Evolutionary conservation across 2,113 vertebrate species (phyloP).

Genomic region (Anser cygnoides): DNA sequence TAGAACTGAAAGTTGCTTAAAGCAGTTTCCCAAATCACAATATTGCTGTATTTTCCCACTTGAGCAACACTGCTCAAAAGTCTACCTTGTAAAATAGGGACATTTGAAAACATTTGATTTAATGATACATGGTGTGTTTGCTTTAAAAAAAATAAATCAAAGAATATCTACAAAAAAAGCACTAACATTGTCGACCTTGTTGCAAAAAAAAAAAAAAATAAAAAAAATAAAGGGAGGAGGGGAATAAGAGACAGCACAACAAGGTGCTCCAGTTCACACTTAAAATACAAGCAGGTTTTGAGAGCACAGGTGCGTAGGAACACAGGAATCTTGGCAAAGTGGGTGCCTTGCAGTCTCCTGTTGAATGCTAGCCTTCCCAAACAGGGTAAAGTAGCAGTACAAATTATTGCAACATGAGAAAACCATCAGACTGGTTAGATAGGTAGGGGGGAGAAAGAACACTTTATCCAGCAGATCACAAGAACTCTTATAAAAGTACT

Average conservation of each 20-base stretch:
- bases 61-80: not conserved
- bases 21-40: not conserved
- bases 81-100: not conserved
- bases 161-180: not conserved
- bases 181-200: not conserved
- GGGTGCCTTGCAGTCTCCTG: not conserved
- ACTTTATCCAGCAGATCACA: not conserved
- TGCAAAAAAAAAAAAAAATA: not conserved
- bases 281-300: not conserved
- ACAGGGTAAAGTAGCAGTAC: not conserved
- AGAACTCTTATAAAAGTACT: not conserved
- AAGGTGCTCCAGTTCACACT: not conserved
- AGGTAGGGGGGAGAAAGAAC: not conserved
- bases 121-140: not conserved
- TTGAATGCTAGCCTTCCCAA: not conserved
- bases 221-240: too few relatives aligned
- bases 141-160: not conserved
- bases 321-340: not conserved
- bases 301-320: not conserved
- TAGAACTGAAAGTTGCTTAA: not conserved
- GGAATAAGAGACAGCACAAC: not conserved
- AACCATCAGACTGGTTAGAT: not conserved
- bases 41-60: not conserved
- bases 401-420: not conserved
- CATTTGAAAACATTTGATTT: not conserved